phyloP scores from a whole-genome alignment of 2,888 invertebrate species.

The Nemapogon koenigi region DNA sequence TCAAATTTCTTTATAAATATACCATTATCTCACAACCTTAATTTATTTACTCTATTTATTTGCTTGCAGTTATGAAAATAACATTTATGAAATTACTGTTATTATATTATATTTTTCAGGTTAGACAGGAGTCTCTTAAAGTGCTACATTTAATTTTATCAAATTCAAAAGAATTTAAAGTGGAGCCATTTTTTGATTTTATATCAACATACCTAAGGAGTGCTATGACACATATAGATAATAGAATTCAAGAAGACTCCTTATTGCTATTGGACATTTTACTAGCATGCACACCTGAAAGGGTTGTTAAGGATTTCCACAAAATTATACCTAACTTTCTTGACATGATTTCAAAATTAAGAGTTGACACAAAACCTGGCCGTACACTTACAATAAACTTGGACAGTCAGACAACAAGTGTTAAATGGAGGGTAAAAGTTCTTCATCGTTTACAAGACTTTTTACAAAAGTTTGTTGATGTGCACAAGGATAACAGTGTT shows the following conservation, averaged over 20 bases:
- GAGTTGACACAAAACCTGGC: slow-evolving; percentile 68
- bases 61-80: too few relatives aligned
- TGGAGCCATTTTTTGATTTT: slow-evolving; percentile 77
- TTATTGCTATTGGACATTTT: slow-evolving; percentile 79
- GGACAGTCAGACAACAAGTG: slow-evolving; percentile 74
- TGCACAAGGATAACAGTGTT: slow-evolving; percentile 25
- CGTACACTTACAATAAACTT: slow-evolving; percentile 74
- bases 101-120: slow-evolving; percentile 38
- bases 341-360: slow-evolving; percentile 81
- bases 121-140: slow-evolving; percentile 64
- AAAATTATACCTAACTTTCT: slow-evolving; percentile 82
- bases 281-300: slow-evolving; percentile 68
- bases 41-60: too few relatives aligned
- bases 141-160: slow-evolving; percentile 57
- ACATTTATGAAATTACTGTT: too few relatives aligned
- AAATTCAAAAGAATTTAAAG: slow-evolving; percentile 44
- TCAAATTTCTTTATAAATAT: too few relatives aligned
- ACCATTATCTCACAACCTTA: too few relatives aligned
- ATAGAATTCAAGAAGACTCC: slow-evolving; percentile 82
- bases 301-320: slow-evolving; percentile 71
- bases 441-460: slow-evolving; percentile 71
- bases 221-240: slow-evolving; percentile 89
- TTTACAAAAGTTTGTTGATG: slow-evolving; percentile 35
- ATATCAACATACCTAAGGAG: slow-evolving; percentile 83
- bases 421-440: slow-evolving; percentile 81